Percentiles rank a stretch among this genome's conserved stretches.
Conservation (phyloP, 2,113 vertebrate species). For the Clinocottus analis region DNA sequence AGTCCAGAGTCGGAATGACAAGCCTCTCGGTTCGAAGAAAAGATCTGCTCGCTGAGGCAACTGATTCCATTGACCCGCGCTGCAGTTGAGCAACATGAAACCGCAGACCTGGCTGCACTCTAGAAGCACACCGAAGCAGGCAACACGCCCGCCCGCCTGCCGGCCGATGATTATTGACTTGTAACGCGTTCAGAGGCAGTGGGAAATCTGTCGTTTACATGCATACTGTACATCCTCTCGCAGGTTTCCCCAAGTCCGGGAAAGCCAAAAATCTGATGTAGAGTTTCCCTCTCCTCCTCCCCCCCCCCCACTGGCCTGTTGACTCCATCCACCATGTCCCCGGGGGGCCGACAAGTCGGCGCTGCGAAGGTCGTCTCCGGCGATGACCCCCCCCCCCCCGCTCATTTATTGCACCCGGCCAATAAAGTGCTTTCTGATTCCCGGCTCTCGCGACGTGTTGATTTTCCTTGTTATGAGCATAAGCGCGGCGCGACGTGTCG, state of each 20-base stretch:
- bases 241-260: not conserved
- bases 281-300: no score
- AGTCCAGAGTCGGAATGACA: not conserved
- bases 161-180: conserved; percentile 25
- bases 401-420: conserved; percentile 37
- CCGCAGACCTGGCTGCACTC: conserved; percentile 25
- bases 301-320: not conserved
- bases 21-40: conserved; percentile 19
- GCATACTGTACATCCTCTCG: not conserved
- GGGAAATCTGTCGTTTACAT: not conserved
- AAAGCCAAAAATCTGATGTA: no score
- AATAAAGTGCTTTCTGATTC: conserved; percentile 53
- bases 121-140: conserved; percentile 27
- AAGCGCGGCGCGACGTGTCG: conserved; percentile 61
- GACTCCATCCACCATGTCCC: not conserved
- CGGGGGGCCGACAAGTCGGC: conserved; percentile 10
- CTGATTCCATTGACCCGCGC: conserved; percentile 48
- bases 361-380: conserved; percentile 16
- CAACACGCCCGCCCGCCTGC: conserved; percentile 6
- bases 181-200: not conserved
- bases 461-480: conserved; percentile 62
- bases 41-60: conserved; percentile 44
- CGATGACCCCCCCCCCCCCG: conserved; percentile 19
- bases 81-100: conserved; percentile 32
- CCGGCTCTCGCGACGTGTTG: conserved; percentile 59